These are phyloP conservation scores for Trissoscelio sp. DNA, from an alignment of 2,888 invertebrate species.

Conservation along the genomic window DNA sequence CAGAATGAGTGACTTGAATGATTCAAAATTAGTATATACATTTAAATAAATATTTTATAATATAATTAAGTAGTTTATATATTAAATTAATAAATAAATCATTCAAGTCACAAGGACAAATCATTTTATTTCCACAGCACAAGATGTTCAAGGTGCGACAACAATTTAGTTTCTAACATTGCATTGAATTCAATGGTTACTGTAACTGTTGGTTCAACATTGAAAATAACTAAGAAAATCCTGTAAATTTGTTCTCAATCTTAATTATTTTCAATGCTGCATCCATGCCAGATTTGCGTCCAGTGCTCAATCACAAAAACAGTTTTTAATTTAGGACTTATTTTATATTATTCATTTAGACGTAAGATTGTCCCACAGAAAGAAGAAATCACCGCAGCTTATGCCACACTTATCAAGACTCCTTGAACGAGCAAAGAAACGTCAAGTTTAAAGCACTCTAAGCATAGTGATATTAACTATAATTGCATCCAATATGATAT, in stretches of 20 bases:
- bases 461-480: conserved; percentile 66
- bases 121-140: not conserved
- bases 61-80: not conserved
- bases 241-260: conserved; percentile 41
- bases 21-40: not conserved
- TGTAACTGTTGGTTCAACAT: conserved; percentile 20
- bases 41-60: no score
- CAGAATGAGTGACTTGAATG: conserved; percentile 9
- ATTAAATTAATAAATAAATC: not conserved
- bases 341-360: conserved; percentile 15
- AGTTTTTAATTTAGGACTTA: conserved; percentile 33
- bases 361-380: not conserved
- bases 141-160: conserved; percentile 19
- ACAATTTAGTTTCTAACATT: conserved; percentile 37
- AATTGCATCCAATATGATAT: conserved; percentile 58
- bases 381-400: not conserved
- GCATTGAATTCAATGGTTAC: conserved; percentile 25
- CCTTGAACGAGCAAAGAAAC: conserved; percentile 17
- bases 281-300: conserved; percentile 13
- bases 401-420: conserved; percentile 22
- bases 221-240: conserved; percentile 33
- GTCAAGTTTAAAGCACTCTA: conserved; percentile 67
- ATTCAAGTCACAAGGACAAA: not conserved
- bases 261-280: conserved; percentile 27
- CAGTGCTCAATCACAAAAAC: conserved; percentile 48